Evolutionary conservation across 2,888 invertebrate species (phyloP), one percentile per base, ranked within the genome.

Genomic region (Caenorhabditis angaria): DNA sequence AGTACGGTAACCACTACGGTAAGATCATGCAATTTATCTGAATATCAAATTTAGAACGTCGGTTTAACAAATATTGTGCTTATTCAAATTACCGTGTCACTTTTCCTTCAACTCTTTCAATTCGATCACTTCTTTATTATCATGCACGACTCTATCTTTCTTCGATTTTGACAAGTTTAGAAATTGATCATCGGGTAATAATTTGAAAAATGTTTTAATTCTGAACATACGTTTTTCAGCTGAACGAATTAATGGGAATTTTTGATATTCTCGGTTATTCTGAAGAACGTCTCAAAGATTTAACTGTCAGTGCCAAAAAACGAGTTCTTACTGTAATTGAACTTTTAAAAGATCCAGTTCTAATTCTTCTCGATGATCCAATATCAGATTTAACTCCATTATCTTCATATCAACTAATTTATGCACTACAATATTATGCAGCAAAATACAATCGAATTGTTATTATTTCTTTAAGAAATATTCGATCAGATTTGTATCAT

Each of bases 311-410:
- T 83, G 96, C 97, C 89, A 93, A 94, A 82, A 90, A 95, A 79
- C 91, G 97, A 82, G 90, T 97, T 29, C 92, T 94, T 83, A 93
- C 97, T 80, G 96, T 95, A 0, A 92, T 94, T 0, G 95, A 97
- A 87, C 90, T 97, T 0, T 93, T 97, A 51, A 92, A 94, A 87
- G 96, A 97, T 90, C 97, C 97, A 83, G 84, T 85, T 25, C 60
- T 85, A 50, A 69, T 82, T 2, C 58, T 85, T 8, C 59, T 84
- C 76, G 96, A 97, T 87, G 96, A 97, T 86, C 95, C 96, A 0
- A 95, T 96, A 0, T 93, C 93, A 91, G 94, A 94, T 79, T 90
- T 97, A 78, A 96, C 97, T 88, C 95, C 97, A 0, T 90, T 97
- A 61, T 95, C 95, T 85, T 95, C 96, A 0, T 97, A 96, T 88